These are phyloP conservation scores for Tachypleus tridentatus DNA, from an alignment of 1,140 invertebrate genomes.

Conservation along the genomic window DNA sequence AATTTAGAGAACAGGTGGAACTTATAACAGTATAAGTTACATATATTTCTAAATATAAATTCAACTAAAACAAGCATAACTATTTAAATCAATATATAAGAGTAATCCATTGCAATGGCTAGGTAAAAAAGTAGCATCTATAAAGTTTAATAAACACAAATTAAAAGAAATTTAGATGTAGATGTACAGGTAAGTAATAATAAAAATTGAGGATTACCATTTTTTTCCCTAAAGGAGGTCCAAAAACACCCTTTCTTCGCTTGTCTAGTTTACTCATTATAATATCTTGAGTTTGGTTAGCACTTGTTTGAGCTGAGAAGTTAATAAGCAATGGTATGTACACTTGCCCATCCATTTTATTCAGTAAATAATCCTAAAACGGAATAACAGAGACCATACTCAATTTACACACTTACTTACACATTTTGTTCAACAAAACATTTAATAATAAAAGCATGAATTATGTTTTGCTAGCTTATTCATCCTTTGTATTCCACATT, in stretches of 20 bases:
- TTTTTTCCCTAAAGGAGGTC: conserved; percentile 77
- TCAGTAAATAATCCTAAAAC: conserved; percentile 62
- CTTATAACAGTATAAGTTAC: too few species aligned
- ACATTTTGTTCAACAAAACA: too few species aligned
- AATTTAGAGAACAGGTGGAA: too few species aligned
- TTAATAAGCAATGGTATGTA: conserved; percentile 79
- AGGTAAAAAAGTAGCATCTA: too few species aligned
- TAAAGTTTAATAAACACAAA: conserved; percentile 24
- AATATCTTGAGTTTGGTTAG: conserved; percentile 87
- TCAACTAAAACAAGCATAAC: too few species aligned
- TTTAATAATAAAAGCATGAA: too few species aligned
- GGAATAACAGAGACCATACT: not conserved
- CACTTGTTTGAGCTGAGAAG: conserved; percentile 87
- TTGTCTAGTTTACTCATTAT: conserved; percentile 92
- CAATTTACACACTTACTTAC: too few species aligned
- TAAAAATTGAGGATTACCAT: conserved; percentile 28
- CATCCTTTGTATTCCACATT: too few species aligned
- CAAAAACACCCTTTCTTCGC: conserved; percentile 83
- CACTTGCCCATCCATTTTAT: conserved; percentile 60
- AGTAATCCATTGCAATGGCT: too few species aligned
- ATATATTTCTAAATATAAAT: too few species aligned
- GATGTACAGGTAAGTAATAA: not conserved
- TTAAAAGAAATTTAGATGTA: not conserved
- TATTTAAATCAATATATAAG: too few species aligned
- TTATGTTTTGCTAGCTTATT: too few species aligned